Percentiles rank a stretch among this genome's conserved stretches.
Conservation (phyloP, 1,140 invertebrate species). For the Sitophilus oryzae region DNA sequence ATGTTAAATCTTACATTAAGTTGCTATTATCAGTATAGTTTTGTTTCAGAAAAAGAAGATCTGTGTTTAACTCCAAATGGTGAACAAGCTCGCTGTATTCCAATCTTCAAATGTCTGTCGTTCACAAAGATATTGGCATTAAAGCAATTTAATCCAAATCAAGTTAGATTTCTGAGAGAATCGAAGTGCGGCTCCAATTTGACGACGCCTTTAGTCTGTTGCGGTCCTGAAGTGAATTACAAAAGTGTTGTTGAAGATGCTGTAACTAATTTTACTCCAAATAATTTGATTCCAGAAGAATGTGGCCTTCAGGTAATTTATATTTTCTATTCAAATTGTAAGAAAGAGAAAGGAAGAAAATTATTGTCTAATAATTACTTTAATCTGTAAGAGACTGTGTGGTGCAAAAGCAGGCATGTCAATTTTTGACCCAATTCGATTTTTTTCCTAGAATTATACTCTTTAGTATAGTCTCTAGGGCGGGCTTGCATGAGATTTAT, state of each 20-base stretch:
- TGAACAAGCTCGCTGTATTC: conserved; percentile 23
- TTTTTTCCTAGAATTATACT: too few relatives aligned
- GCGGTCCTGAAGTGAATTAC: conserved; percentile 14
- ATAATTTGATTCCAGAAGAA: neutral
- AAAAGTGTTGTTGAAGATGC: conserved; percentile 1
- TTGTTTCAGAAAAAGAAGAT: neutral
- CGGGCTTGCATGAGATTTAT: too few relatives aligned
- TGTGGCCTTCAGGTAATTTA: neutral
- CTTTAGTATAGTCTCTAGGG: too few relatives aligned
- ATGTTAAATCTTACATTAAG: too few relatives aligned
- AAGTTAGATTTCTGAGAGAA: conserved; percentile 32
- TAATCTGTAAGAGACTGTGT: too few relatives aligned
- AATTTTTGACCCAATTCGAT: too few relatives aligned
- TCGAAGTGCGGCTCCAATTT: conserved; percentile 34
- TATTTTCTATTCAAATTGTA: too few relatives aligned
- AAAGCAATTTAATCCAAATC: neutral
- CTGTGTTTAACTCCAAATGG: conserved; percentile 27
- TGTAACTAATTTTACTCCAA: neutral
- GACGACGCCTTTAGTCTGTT: conserved; percentile 22
- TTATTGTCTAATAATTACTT: too few relatives aligned
- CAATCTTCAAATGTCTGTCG: conserved; percentile 15
- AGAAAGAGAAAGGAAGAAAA: too few relatives aligned
- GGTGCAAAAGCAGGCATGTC: too few relatives aligned
- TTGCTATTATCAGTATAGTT: neutral
- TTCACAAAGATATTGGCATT: neutral